A percentile compares a stretch with the other conserved stretches of the same genome.
These are phyloP conservation scores for Rhinogobio ventralis DNA, from an alignment of 2,797 vertebrate species.

Conservation along the genomic window DNA sequence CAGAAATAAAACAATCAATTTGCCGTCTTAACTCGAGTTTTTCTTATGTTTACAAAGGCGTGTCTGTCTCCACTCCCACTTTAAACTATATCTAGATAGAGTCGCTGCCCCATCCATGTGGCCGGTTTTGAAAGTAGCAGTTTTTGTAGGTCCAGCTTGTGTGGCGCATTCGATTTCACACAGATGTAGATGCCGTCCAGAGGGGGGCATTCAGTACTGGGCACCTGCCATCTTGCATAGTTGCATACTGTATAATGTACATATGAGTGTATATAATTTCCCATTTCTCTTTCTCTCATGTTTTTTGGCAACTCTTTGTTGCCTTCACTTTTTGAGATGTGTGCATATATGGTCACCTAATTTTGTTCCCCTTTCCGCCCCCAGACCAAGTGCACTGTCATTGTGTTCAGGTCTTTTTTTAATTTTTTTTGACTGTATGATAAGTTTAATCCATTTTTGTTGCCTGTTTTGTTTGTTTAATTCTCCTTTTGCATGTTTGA, in stretches of 20 bases:
- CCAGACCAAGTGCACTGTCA: slow-evolving; percentile 81
- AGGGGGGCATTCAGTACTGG: slow-evolving; percentile 49
- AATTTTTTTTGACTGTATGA: slow-evolving; percentile 61
- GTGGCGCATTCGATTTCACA: slow-evolving; percentile 50
- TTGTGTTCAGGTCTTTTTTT: slow-evolving; percentile 60
- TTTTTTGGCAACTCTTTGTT: slow-evolving; percentile 63
- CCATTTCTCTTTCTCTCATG: slow-evolving; percentile 48
- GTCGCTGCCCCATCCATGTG: slow-evolving; percentile 37
- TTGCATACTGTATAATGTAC: slow-evolving; percentile 77
- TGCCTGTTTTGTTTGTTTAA: slow-evolving; percentile 58
- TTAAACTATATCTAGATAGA: slow-evolving; percentile 43
- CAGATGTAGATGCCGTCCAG: slow-evolving; percentile 63
- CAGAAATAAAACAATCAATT: slow-evolving; percentile 11
- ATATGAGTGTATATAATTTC: slow-evolving; percentile 79
- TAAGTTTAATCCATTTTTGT: slow-evolving; percentile 59
- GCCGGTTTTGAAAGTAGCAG: slow-evolving; percentile 37
- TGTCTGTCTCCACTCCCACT: slow-evolving; percentile 39
- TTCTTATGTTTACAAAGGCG: slow-evolving; percentile 56
- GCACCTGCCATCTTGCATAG: slow-evolving; percentile 64
- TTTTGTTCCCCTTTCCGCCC: slow-evolving; percentile 44
- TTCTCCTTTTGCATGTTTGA: slow-evolving; percentile 68
- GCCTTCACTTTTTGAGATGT: slow-evolving; percentile 70
- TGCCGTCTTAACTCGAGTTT: slow-evolving; percentile 4
- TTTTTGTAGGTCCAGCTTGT: slow-evolving; percentile 52
- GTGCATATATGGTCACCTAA: slow-evolving; percentile 47